Conservation (phyloP, 2,113 vertebrate species). For the Takifugu bimaculatus region DNA sequence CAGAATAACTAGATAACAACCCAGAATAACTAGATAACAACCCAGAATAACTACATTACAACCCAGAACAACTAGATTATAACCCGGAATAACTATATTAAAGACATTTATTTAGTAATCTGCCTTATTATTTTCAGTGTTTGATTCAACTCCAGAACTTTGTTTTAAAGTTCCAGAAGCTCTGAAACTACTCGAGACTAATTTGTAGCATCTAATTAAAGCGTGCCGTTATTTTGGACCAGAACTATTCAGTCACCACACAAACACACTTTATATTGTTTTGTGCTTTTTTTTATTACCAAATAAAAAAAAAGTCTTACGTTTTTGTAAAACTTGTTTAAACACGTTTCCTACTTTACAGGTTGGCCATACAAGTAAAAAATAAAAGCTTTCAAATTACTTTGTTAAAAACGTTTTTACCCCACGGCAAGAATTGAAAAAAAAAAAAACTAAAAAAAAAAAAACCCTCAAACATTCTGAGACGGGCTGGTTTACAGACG, state of each 20-base stretch:
- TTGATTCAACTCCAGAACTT: no score
- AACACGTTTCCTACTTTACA: conserved; percentile 61
- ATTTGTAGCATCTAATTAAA: no score
- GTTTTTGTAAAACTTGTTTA: conserved; percentile 63
- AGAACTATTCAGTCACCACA: neutral
- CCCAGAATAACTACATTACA: no score
- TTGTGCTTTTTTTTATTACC: conserved; percentile 75
- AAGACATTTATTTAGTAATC: no score
- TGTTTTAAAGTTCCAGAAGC: no score
- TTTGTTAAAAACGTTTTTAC: conserved; percentile 57
- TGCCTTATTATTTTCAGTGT: no score
- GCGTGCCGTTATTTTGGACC: neutral
- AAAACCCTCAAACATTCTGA: conserved; percentile 55
- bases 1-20: no score
- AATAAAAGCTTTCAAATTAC: conserved; percentile 56
- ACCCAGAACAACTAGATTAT: no score
- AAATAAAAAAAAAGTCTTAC: conserved; percentile 72
- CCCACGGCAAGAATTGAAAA: conserved; percentile 48
- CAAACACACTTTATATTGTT: conserved; percentile 54
- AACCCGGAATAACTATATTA: no score
- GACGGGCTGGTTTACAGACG: conserved; percentile 47
- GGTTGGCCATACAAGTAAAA: conserved; percentile 65
- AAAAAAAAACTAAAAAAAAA: conserved; percentile 53
- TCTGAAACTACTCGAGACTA: no score
- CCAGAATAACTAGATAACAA: no score